Evolutionary conservation across 2,888 invertebrate species (phyloP).

Genomic region (Drosophila algonquin): DNA sequence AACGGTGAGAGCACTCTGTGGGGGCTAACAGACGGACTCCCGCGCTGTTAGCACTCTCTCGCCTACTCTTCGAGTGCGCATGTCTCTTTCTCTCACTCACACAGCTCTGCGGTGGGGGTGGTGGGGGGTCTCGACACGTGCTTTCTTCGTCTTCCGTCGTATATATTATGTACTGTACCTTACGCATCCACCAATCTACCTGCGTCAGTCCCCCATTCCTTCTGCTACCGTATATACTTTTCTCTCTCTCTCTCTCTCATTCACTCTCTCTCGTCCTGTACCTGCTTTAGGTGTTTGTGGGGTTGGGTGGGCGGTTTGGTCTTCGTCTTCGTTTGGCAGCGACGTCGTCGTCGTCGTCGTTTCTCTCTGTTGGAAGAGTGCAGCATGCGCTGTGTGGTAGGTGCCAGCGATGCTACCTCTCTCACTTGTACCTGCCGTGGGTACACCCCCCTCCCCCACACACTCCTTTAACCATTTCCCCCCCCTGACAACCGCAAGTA

Average conservation of each 20-base stretch:
- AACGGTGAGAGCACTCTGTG: conserved; percentile 4
- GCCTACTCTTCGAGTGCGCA: conserved; percentile 46
- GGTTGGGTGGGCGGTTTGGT: conserved; percentile 12
- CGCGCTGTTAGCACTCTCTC: conserved; percentile 17
- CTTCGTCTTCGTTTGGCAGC: conserved; percentile 44
- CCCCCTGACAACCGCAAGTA: conserved; percentile 75
- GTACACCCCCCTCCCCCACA: neutral
- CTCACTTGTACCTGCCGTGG: conserved; percentile 64
- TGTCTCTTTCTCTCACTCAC: conserved; percentile 55
- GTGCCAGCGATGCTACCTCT: conserved; percentile 54
- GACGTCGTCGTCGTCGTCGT: conserved; percentile 51
- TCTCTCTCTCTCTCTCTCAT: conserved; percentile 39
- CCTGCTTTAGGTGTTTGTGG: conserved; percentile 68
- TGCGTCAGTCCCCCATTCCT: conserved; percentile 73
- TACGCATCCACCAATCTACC: conserved; percentile 84
- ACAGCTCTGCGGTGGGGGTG: conserved; percentile 45
- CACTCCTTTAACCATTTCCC: conserved; percentile 7
- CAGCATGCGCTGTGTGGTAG: conserved; percentile 48
- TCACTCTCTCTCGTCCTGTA: conserved; percentile 51
- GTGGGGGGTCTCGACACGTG: conserved; percentile 26
- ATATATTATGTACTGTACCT: conserved; percentile 79
- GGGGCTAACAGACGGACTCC: neutral
- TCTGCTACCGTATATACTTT: conserved; percentile 40
- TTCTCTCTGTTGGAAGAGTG: conserved; percentile 45
- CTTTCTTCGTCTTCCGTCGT: conserved; percentile 44